phyloP scores from a whole-genome alignment of 2,797 vertebrate species.

The Rhynchonycteris naso region DNA sequence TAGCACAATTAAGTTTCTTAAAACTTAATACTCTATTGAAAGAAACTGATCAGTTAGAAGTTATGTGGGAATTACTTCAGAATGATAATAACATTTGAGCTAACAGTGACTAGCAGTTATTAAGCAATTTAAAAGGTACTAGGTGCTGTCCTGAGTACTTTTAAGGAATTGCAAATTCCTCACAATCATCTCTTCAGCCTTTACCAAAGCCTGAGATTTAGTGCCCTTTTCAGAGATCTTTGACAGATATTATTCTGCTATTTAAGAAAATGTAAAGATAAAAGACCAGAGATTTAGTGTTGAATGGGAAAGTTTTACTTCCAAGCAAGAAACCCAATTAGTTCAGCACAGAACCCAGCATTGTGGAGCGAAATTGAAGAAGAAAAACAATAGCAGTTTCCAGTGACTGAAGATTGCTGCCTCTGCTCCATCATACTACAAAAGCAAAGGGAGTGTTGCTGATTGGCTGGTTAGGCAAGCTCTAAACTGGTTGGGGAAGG shows the following conservation, averaged over 20 bases:
- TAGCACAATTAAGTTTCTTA: not conserved
- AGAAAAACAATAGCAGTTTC: not conserved
- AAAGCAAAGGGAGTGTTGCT: not conserved
- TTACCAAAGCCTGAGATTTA: not conserved
- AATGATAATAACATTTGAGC: not conserved
- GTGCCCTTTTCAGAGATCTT: not conserved
- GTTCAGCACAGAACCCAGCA: not conserved
- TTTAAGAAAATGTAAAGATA: constrained; percentile 20
- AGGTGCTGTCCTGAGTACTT: not conserved
- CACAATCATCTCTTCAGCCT: not conserved
- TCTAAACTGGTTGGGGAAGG: not conserved
- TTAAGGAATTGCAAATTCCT: not conserved
- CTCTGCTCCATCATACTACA: not conserved
- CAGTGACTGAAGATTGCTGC: not conserved
- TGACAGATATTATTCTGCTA: not conserved
- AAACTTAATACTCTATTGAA: not conserved
- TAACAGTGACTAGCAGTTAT: not conserved
- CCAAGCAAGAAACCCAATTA: not conserved
- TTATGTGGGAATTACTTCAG: not conserved
- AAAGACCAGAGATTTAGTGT: not conserved
- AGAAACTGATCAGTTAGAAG: constrained; percentile 7
- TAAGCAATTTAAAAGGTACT: not conserved
- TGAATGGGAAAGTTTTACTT: not conserved
- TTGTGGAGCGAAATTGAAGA: not conserved
- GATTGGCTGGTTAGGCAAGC: not conserved